These are phyloP conservation scores for Latheticus oryzae DNA, from an alignment of 2,888 invertebrate species.

Conservation along the genomic window DNA sequence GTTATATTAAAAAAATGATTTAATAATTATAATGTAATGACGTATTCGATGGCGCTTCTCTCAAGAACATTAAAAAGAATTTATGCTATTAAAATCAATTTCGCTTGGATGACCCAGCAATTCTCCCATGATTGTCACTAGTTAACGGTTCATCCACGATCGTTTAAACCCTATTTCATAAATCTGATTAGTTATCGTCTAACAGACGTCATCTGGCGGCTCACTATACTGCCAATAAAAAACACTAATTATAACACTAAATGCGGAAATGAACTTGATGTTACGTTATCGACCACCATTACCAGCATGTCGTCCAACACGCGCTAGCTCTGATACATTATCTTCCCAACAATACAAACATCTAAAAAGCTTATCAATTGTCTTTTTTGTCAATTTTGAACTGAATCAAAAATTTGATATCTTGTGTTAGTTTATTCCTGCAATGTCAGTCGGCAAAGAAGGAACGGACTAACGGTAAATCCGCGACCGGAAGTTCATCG, in stretches of 20 bases:
- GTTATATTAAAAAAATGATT: too few relatives aligned
- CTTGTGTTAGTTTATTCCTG: constrained; percentile 6
- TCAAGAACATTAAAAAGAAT: too few relatives aligned
- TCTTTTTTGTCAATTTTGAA: constrained; percentile 13
- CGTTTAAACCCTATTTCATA: constrained; percentile 11
- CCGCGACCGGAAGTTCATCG: constrained; percentile 64
- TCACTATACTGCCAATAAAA: constrained; percentile 27
- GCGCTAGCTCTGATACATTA: constrained; percentile 19
- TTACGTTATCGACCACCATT: constrained; percentile 32
- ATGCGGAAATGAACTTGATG: constrained; percentile 38
- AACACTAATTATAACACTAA: constrained; percentile 31
- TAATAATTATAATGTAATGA: too few relatives aligned
- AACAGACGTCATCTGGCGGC: constrained; percentile 35
- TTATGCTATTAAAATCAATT: too few relatives aligned
- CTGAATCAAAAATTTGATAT: constrained; percentile 14
- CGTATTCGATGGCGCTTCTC: too few relatives aligned
- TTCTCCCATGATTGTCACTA: constrained; percentile 6
- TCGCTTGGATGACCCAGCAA: too few relatives aligned
- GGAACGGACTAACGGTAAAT: constrained; percentile 61
- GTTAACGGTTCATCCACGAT: background rate
- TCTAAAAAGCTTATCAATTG: too few relatives aligned
- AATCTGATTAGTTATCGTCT: constrained; percentile 30
- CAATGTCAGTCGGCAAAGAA: constrained; percentile 43
- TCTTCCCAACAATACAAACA: constrained; percentile 32
- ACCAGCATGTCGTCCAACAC: constrained; percentile 30